These are phyloP conservation scores for Pristis pectinata DNA, from an alignment of 2,797 vertebrate species.

Conservation along the genomic window DNA sequence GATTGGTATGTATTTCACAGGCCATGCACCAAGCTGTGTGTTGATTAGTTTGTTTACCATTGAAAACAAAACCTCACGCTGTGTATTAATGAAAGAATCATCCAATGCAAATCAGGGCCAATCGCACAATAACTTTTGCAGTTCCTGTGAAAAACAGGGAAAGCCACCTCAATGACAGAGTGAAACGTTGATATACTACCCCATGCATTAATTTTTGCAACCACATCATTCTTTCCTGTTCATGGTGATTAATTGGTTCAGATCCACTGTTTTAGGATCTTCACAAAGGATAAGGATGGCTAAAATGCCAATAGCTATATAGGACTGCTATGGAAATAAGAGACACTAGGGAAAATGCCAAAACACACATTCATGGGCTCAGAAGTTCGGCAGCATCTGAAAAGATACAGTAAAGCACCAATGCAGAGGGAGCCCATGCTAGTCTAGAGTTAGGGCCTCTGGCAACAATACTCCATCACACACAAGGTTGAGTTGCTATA, in stretches of 20 bases:
- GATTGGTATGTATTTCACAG: conserved; percentile 8
- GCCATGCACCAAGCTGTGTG: neutral
- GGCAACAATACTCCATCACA: too few species aligned
- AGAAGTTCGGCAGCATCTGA: too few species aligned
- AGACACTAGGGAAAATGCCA: neutral
- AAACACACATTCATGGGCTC: neutral
- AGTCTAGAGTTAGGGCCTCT: too few species aligned
- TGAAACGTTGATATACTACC: neutral
- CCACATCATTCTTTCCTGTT: neutral
- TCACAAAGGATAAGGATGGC: neutral
- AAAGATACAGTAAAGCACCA: too few species aligned
- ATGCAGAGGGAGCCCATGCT: too few species aligned
- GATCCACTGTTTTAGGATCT: neutral
- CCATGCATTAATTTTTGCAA: neutral
- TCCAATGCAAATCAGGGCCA: neutral
- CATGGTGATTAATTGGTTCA: neutral
- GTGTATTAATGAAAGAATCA: neutral
- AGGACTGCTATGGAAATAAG: too few species aligned
- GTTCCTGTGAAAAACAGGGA: neutral
- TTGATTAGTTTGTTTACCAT: neutral
- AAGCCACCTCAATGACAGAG: neutral
- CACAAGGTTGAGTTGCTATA: too few species aligned
- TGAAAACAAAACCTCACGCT: neutral
- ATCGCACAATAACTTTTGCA: neutral
- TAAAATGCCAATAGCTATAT: neutral